Conservation (phyloP, 1,140 invertebrate genomes). For the Trichonephila inaurata region DNA sequence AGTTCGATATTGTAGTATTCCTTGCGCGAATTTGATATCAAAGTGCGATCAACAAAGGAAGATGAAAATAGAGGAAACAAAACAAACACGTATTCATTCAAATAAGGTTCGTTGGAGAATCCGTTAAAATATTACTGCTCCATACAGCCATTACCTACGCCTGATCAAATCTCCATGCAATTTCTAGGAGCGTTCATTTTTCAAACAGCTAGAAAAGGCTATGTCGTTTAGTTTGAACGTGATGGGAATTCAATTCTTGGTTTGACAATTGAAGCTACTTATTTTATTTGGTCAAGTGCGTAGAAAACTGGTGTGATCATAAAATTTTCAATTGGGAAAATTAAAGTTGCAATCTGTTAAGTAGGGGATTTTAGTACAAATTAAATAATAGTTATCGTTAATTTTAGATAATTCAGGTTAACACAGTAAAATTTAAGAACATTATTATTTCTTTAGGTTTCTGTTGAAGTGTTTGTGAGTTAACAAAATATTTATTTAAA, state of each 20-base stretch:
- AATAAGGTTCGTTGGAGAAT: neutral
- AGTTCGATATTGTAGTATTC: neutral
- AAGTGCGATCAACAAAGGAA: no score
- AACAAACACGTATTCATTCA: neutral
- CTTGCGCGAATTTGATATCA: neutral
- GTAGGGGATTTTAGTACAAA: no score
- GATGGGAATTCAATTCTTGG: slow-evolving; percentile 4
- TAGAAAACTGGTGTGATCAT: neutral
- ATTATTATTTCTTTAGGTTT: no score
- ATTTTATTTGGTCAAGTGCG: neutral
- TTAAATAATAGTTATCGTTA: no score
- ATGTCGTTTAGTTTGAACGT: slow-evolving; percentile 23
- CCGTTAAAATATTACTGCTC: slow-evolving; percentile 14
- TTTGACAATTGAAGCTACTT: slow-evolving; percentile 16
- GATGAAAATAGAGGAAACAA: neutral
- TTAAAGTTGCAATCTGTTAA: no score
- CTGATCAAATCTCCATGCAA: slow-evolving; percentile 1
- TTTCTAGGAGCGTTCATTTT: neutral
- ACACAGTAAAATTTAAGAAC: no score
- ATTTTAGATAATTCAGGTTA: no score
- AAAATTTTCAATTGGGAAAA: neutral
- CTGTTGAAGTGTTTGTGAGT: no score
- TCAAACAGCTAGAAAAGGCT: neutral
- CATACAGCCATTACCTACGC: neutral
- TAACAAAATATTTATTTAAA: no score